Evolutionary conservation across 2,888 invertebrate species (phyloP).

Genomic region (Cephus sareptanus): DNA sequence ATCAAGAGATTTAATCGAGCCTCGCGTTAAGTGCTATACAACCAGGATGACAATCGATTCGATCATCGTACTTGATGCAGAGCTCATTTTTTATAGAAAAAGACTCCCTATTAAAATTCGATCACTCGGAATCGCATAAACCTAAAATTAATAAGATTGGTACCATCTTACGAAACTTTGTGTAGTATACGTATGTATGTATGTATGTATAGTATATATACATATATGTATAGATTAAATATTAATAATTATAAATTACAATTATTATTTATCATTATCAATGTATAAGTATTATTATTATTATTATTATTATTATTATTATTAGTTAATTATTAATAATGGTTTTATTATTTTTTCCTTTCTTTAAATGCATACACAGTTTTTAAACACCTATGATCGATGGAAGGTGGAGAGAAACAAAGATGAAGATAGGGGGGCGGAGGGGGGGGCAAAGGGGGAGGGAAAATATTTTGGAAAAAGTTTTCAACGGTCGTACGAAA

Average conservation of each 20-base stretch:
- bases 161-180: background rate
- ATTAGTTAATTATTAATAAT: constrained; percentile 51
- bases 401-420: constrained; percentile 37
- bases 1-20: background rate
- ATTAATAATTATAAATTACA: constrained; percentile 51
- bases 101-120: background rate
- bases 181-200: constrained; percentile 2
- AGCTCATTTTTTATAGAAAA: background rate
- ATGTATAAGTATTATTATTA: constrained; percentile 38
- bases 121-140: background rate
- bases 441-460: constrained; percentile 7
- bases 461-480: constrained; percentile 3
- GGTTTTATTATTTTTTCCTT: constrained; percentile 45
- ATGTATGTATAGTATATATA: constrained; percentile 32
- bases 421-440: background rate
- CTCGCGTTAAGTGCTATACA: background rate
- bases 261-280: constrained; percentile 25
- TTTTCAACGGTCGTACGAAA: background rate
- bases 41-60: background rate
- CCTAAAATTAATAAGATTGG: background rate
- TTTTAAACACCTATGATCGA: constrained; percentile 39
- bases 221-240: constrained; percentile 58
- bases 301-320: constrained; percentile 18
- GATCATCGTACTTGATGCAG: background rate
- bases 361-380: constrained; percentile 58